These are phyloP conservation scores for Anthonomus grandis DNA, from an alignment of 1,140 invertebrate genomes.

Conservation along the genomic window DNA sequence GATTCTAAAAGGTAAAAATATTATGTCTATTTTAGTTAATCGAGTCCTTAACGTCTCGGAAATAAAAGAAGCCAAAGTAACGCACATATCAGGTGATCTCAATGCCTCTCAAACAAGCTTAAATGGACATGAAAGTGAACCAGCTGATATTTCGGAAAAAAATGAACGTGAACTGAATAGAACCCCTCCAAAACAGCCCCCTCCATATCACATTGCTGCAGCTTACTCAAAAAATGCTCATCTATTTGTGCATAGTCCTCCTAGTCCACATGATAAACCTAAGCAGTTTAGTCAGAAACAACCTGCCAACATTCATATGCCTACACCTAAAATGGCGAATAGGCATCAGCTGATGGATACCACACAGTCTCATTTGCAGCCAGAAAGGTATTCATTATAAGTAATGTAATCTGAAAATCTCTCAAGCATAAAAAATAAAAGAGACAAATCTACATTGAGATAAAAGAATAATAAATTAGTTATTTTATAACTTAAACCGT, in stretches of 20 bases:
- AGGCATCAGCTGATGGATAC: conserved; percentile 19
- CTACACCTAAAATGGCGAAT: conserved; percentile 36
- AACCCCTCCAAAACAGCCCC: conserved; percentile 51
- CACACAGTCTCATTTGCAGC: conserved; percentile 3
- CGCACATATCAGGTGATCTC: conserved; percentile 37
- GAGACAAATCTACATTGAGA: too few relatives aligned
- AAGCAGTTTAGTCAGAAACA: conserved; percentile 46
- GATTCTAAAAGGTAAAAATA: too few relatives aligned
- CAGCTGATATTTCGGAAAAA: conserved; percentile 25
- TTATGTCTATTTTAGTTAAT: conserved; percentile 15
- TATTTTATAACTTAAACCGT: too few relatives aligned
- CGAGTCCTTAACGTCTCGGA: conserved; percentile 37
- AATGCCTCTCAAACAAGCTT: conserved; percentile 27
- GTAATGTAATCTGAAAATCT: too few relatives aligned
- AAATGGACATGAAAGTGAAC: conserved; percentile 27
- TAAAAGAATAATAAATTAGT: background rate
- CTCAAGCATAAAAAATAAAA: too few relatives aligned
- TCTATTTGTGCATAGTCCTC: conserved; percentile 36
- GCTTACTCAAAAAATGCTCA: conserved; percentile 64
- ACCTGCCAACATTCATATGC: conserved; percentile 43
- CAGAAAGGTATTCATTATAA: too few relatives aligned
- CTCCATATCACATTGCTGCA: conserved; percentile 68
- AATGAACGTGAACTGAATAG: conserved; percentile 18
- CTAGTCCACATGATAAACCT: conserved; percentile 40
- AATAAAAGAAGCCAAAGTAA: conserved; percentile 48